phyloP scores from a whole-genome alignment of 1,140 invertebrate species.

The Drepana arcuata region DNA sequence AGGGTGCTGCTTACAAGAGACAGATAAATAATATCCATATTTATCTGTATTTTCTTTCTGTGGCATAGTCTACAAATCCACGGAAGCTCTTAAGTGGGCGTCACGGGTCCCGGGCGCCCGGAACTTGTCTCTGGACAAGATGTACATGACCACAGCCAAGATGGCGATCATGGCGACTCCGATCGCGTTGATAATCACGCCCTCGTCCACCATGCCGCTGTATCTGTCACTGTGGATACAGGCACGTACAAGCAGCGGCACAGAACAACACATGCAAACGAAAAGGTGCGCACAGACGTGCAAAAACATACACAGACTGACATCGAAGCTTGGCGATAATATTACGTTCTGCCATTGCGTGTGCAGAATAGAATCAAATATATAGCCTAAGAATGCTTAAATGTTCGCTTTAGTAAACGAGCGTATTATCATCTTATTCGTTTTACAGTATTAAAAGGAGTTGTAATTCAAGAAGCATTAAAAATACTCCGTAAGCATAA shows the following conservation, averaged over 20 bases:
- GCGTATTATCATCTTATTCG: too few species aligned
- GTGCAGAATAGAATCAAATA: too few species aligned
- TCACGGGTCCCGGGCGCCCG: conserved; percentile 37
- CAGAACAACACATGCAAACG: conserved; percentile 20
- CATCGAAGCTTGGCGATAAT: too few species aligned
- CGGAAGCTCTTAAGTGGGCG: conserved; percentile 50
- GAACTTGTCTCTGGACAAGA: conserved; percentile 61
- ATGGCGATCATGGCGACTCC: conserved; percentile 80
- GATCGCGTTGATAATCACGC: conserved; percentile 82
- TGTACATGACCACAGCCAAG: conserved; percentile 76
- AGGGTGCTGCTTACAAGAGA: too few species aligned
- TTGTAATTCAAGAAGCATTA: too few species aligned
- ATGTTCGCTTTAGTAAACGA: too few species aligned
- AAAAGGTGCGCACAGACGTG: not conserved
- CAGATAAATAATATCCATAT: too few species aligned
- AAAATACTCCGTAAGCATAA: too few species aligned
- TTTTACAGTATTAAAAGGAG: too few species aligned
- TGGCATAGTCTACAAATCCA: conserved; percentile 48
- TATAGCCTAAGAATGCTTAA: too few species aligned
- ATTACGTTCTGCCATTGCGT: too few species aligned
- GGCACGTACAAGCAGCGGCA: conserved; percentile 49
- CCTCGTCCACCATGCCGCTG: conserved; percentile 77
- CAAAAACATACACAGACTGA: not conserved
- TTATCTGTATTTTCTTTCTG: too few species aligned
- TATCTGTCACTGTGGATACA: conserved; percentile 74